These are phyloP conservation scores for Aspidiotus rigidus DNA, from an alignment of 2,888 invertebrate species.

Conservation along the genomic window DNA sequence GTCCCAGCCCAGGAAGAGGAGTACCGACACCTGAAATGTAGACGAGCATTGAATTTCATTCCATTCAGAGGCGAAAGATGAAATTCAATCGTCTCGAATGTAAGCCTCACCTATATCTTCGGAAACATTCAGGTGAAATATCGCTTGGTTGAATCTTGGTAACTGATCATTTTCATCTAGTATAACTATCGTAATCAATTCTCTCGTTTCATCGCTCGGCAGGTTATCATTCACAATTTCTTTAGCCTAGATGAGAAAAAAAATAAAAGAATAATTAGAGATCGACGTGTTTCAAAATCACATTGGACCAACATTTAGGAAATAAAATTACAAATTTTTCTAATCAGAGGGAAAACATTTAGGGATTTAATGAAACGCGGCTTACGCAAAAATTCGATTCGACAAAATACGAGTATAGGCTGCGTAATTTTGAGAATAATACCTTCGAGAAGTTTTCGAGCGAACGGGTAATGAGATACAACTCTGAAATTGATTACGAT, in stretches of 20 bases:
- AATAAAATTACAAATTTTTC: too few relatives aligned
- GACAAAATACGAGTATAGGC: too few relatives aligned
- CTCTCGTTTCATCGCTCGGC: slow-evolving; percentile 57
- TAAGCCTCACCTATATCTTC: slow-evolving; percentile 58
- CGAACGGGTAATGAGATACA: too few relatives aligned
- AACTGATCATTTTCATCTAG: slow-evolving; percentile 69
- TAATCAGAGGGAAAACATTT: too few relatives aligned
- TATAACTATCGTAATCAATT: slow-evolving; percentile 65
- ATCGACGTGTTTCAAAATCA: background rate
- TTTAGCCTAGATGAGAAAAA: slow-evolving; percentile 50
- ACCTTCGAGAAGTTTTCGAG: too few relatives aligned
- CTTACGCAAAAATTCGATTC: too few relatives aligned
- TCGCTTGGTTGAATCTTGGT: slow-evolving; percentile 59
- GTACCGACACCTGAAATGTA: slow-evolving; percentile 41
- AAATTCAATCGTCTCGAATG: background rate
- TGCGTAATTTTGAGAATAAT: too few relatives aligned
- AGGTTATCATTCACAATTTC: slow-evolving; percentile 63
- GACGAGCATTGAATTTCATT: background rate
- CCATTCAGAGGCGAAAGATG: background rate
- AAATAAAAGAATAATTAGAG: slow-evolving; percentile 32
- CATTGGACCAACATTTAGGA: too few relatives aligned
- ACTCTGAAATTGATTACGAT: too few relatives aligned
- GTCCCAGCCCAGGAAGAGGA: slow-evolving; percentile 53
- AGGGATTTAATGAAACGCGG: too few relatives aligned
- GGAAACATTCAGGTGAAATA: slow-evolving; percentile 60